A percentile compares a stretch with the other conserved stretches of the same genome.
These are phyloP conservation scores for Athene noctua DNA, from an alignment of 2,113 vertebrate genomes.

Conservation along the genomic window DNA sequence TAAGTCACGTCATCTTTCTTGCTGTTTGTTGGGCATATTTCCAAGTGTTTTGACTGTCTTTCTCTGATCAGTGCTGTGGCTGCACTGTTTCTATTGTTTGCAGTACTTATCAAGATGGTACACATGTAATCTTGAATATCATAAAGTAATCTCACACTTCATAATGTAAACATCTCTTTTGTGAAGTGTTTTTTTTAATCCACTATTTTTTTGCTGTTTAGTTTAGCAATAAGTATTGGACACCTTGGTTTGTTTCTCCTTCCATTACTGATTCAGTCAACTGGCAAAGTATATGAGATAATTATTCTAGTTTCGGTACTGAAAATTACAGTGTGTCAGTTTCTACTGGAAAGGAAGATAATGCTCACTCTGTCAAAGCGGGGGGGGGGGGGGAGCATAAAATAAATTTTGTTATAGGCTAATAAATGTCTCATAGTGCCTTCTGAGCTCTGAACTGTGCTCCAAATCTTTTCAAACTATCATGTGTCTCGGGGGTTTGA, in stretches of 20 bases:
- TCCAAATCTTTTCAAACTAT: neutral
- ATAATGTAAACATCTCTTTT: neutral
- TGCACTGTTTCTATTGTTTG: neutral
- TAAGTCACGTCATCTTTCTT: slow-evolving; percentile 57
- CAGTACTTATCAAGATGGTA: neutral
- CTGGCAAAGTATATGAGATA: neutral
- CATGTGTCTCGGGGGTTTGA: neutral
- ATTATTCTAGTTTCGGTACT: neutral
- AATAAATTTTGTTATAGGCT: neutral
- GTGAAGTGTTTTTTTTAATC: neutral
- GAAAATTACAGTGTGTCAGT: neutral
- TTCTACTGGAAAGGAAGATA: neutral
- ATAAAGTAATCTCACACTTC: neutral
- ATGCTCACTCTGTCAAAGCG: neutral
- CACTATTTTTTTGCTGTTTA: neutral
- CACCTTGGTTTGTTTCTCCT: neutral
- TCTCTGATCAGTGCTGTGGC: neutral
- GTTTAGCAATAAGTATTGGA: neutral
- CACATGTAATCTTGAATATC: neutral
- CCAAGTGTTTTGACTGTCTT: neutral
- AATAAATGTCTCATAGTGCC: neutral
- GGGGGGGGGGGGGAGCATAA: neutral
- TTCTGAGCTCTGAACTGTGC: neutral
- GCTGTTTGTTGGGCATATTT: neutral
- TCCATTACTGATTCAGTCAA: neutral